Evolutionary conservation across 2,113 vertebrate species (phyloP).

Genomic region (Rhabdornis inornatus): DNA sequence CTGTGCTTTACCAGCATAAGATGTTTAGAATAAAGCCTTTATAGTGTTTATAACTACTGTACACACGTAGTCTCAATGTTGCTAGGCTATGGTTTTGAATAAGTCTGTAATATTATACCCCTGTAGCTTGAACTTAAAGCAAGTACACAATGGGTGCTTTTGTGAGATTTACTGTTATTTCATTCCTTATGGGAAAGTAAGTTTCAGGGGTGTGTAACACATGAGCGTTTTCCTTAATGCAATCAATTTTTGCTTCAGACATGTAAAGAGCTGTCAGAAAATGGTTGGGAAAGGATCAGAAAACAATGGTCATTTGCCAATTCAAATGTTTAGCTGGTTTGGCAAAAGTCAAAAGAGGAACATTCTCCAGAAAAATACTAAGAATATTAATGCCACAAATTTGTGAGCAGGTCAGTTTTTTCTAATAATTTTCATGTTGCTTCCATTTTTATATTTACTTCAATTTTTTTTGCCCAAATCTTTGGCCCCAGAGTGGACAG

Average conservation of each 20-base stretch:
- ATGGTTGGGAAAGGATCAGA: constrained; percentile 13
- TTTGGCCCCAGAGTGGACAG: background rate
- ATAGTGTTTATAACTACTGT: constrained; percentile 47
- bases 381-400: background rate
- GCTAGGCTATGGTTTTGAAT: constrained; percentile 32
- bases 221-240: constrained; percentile 23
- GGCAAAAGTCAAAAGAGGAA: background rate
- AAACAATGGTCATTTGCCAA: constrained; percentile 45
- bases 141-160: constrained; percentile 33
- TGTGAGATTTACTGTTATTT: constrained; percentile 56
- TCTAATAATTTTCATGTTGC: background rate
- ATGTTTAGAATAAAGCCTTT: constrained; percentile 46
- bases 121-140: constrained; percentile 26
- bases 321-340: constrained; percentile 37
- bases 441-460: background rate
- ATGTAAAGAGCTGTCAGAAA: constrained; percentile 42
- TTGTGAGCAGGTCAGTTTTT: background rate
- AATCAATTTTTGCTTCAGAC: constrained; percentile 13
- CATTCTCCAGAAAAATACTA: background rate
- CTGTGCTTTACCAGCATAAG: constrained; percentile 25
- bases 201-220: background rate
- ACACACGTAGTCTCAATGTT: constrained; percentile 26
- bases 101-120: constrained; percentile 36
- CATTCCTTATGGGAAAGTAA: background rate
- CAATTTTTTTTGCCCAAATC: background rate